Conservation (phyloP, 2,113 vertebrate genomes). For the Dascyllus trimaculatus region DNA sequence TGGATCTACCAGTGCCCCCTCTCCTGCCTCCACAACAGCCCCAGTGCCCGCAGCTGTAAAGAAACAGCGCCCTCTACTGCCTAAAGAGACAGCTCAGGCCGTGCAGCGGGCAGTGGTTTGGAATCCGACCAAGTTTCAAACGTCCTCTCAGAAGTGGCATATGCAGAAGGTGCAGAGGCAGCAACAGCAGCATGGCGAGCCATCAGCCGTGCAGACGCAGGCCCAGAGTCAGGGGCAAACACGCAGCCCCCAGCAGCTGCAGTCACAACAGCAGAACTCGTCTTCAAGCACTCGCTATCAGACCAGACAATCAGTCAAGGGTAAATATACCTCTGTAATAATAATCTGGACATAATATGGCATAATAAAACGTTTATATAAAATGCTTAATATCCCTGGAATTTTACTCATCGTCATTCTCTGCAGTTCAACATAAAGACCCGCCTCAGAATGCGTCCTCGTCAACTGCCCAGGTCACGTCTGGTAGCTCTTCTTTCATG, state of each 20-base stretch:
- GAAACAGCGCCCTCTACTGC: constrained; percentile 97
- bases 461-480: constrained; percentile 87
- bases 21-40: constrained; percentile 79
- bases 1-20: constrained; percentile 63
- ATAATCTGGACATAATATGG: background rate
- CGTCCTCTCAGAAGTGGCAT: constrained; percentile 97
- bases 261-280: constrained; percentile 77
- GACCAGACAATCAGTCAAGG: constrained; percentile 97
- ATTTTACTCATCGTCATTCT: constrained; percentile 18
- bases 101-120: constrained; percentile 93
- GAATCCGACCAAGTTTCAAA: constrained; percentile 96
- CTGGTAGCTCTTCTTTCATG: constrained; percentile 83
- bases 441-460: constrained; percentile 89
- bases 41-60: constrained; percentile 85
- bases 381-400: background rate
- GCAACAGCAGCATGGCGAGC: constrained; percentile 84
- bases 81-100: constrained; percentile 92
- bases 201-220: constrained; percentile 76
- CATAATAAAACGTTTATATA: background rate
- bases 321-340: constrained; percentile 75
- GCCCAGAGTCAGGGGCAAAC: constrained; percentile 60
- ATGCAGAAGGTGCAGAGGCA: constrained; percentile 96
- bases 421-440: constrained; percentile 94
- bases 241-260: constrained; percentile 71
- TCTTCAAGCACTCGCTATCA: constrained; percentile 95